Percentiles rank a stretch among this genome's conserved stretches.
Evolutionary conservation across 2,113 vertebrate genomes (phyloP).

Genomic region (Salvator merianae): DNA sequence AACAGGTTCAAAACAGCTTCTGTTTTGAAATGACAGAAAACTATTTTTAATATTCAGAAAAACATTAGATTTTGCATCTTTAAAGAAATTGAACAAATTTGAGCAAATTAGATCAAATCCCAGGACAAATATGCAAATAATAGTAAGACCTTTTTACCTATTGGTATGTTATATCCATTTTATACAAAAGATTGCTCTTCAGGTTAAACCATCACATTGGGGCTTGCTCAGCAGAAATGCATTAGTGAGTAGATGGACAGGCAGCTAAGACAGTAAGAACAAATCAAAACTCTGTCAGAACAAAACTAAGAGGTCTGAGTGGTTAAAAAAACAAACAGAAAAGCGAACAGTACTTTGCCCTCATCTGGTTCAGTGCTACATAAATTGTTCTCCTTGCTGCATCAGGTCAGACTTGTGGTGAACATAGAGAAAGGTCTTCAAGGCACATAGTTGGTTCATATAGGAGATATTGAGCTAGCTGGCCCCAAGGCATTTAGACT

Average conservation of each 20-base stretch:
- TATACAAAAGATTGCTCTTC: background rate
- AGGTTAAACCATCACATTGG: background rate
- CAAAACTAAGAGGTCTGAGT: background rate
- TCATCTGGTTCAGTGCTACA: background rate
- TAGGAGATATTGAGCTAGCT: background rate
- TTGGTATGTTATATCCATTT: background rate
- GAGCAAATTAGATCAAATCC: background rate
- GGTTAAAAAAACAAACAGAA: background rate
- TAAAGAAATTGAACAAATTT: background rate
- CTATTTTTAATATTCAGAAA: background rate
- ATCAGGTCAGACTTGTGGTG: background rate
- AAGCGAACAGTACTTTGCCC: too few species aligned
- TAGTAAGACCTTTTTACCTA: background rate
- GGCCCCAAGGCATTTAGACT: background rate
- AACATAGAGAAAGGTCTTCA: background rate
- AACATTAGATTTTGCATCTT: background rate
- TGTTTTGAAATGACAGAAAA: background rate
- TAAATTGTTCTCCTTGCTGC: background rate
- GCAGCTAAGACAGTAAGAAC: background rate
- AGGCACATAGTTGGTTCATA: too few species aligned
- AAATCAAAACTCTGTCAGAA: background rate
- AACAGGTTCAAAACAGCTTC: background rate
- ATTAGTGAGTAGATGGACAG: background rate
- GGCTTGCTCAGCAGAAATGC: background rate
- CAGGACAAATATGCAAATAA: background rate